Base-by-base conservation (phyloP, 2,797 vertebrate species). In the Myotis findleyi region DNA sequence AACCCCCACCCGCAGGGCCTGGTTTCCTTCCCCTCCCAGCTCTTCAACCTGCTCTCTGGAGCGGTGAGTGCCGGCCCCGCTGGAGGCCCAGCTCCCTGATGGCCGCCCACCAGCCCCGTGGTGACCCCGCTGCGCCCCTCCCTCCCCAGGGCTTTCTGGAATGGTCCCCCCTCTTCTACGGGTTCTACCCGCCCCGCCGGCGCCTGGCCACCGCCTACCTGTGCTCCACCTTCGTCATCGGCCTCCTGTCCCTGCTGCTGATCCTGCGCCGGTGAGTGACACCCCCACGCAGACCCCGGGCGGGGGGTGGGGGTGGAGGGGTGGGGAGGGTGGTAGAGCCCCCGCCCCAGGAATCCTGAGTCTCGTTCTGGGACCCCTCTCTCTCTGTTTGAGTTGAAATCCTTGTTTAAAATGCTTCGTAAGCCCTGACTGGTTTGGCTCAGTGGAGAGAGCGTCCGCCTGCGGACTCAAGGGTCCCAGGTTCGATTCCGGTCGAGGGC, bases 91-190 rank as follows among this genome's bases (percentile, higher is more conserved):
- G 27, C 33, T 33, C 30, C 23, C 27, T 14, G 27, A 18, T 10
- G 5, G 10, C 57, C 3, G 6, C 13, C 36, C 6, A 0, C 66
- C 9, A 7, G 51, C 4, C 41, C 41, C 41, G 4, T 16, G 1
- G 33, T 55, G 81, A n/a, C 86, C 88, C 44, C 4, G 9, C 27
- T 11, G 41, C 44, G 4, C 57, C 75, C 79, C 3, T 59, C 6
- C 87, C 72, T 94, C 55, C 59, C 0, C 96, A 99, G 99, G 99
- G 99, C 21, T 99, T 99, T 87, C 98, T 99, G 97, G 99, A 99
- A 95, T 98, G 99, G 96, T 99, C 99, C 0, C 99, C 98, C 81
- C 96, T 99, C 95, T 99, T 99, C 97, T 99, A 99, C 3, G 99
- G 99, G 47, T 99, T 97, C 98, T 99, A 99, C 98, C 98, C 98